Conservation (phyloP, 2,888 invertebrate species). For the Tipula lateralis region DNA sequence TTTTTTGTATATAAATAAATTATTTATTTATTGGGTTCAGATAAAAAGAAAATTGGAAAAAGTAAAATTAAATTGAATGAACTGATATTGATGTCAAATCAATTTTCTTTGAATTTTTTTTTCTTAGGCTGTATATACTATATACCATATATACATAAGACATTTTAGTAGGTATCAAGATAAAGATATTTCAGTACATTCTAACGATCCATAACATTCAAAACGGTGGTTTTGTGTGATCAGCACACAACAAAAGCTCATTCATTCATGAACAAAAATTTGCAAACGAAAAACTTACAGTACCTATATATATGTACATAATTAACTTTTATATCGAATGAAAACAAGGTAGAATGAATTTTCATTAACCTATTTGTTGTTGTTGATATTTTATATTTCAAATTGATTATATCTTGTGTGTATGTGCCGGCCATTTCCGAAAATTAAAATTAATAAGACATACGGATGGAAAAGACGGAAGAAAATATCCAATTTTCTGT, state of each 20-base stretch:
- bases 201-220: not conserved
- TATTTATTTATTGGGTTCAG: not conserved
- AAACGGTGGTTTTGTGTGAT: not conserved
- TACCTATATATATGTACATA: not conserved
- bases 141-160: not conserved
- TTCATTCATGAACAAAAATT: not conserved
- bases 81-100: not conserved
- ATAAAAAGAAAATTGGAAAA: not conserved
- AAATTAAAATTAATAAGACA: not conserved
- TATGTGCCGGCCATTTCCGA: not conserved
- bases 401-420: not conserved
- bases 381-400: not conserved
- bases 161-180: not conserved
- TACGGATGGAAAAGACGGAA: not conserved
- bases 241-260: not conserved
- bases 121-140: not conserved
- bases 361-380: not conserved
- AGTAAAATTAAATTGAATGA: not conserved
- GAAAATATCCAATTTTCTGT: not conserved
- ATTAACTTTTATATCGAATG: not conserved
- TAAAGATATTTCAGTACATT: not conserved
- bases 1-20: not conserved
- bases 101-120: not conserved
- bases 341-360: not conserved
- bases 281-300: not conserved